Percentiles rank a stretch among this genome's conserved stretches.
Conservation (phyloP, 2,888 invertebrate genomes). For the Tricholauxania praeusta region DNA sequence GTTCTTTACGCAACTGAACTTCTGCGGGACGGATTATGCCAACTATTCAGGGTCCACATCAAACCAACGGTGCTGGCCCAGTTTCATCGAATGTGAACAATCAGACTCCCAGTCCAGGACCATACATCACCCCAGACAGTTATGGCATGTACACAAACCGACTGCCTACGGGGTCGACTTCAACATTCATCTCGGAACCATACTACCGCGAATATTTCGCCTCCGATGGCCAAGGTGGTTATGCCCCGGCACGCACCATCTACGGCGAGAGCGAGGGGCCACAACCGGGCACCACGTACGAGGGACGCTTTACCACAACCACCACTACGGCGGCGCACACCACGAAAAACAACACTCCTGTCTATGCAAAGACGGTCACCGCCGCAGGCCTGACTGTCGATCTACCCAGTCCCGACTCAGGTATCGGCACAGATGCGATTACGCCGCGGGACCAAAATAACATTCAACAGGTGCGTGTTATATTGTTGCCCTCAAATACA, state of each 20-base stretch:
- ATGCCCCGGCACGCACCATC: slow-evolving; percentile 63
- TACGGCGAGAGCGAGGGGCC: slow-evolving; percentile 66
- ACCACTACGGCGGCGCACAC: slow-evolving; percentile 51
- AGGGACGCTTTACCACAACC: slow-evolving; percentile 64
- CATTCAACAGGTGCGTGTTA: slow-evolving; percentile 84
- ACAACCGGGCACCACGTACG: slow-evolving; percentile 64
- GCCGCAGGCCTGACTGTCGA: slow-evolving; percentile 90
- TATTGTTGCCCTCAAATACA: slow-evolving; percentile 9
- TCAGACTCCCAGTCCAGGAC: slow-evolving; percentile 68
- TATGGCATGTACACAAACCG: slow-evolving; percentile 68
- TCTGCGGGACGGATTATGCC: not conserved
- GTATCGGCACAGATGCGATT: slow-evolving; percentile 94
- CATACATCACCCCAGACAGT: slow-evolving; percentile 66
- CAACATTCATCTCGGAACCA: slow-evolving; percentile 77
- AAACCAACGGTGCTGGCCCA: slow-evolving; percentile 52
- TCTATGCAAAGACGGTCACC: slow-evolving; percentile 71
- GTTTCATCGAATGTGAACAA: slow-evolving; percentile 62
- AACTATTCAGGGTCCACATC: slow-evolving; percentile 59
- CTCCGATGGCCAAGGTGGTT: slow-evolving; percentile 69
- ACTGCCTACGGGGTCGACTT: slow-evolving; percentile 62
- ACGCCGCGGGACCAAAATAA: slow-evolving; percentile 91
- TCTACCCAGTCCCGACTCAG: slow-evolving; percentile 95
- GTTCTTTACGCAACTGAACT: slow-evolving; percentile 5
- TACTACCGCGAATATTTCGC: slow-evolving; percentile 84
- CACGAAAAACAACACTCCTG: slow-evolving; percentile 53